Evolutionary conservation across 1,140 invertebrate genomes (phyloP).

Genomic region (Ctenoplectra terminalis): DNA sequence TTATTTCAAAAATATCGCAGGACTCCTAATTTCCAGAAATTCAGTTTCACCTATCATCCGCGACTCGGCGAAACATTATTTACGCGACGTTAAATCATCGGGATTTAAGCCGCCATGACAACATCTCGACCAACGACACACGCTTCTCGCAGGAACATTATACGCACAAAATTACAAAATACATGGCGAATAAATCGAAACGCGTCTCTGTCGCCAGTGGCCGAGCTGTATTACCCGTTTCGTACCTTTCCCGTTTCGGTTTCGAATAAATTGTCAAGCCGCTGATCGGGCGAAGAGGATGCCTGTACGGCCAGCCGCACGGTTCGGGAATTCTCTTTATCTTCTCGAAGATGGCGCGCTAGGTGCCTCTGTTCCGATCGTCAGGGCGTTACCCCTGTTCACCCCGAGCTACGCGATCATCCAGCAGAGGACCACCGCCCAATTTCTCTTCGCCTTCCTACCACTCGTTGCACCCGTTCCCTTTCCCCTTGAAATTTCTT

Average conservation of each 20-base stretch:
- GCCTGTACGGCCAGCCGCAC: conserved; percentile 42
- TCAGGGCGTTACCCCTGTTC: conserved; percentile 65
- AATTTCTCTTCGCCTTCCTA: conserved; percentile 64
- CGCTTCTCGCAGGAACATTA: not conserved
- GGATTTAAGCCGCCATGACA: not conserved
- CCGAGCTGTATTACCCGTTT: not conserved
- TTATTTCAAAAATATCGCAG: not conserved
- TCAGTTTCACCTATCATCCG: not conserved
- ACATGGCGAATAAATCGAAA: not conserved
- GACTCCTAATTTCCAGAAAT: not conserved
- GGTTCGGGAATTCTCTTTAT: conserved; percentile 65
- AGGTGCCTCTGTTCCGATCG: conserved; percentile 73
- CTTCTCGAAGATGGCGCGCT: conserved; percentile 77
- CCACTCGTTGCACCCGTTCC: conserved; percentile 21
- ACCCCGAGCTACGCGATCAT: conserved; percentile 49
- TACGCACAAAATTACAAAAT: not conserved
- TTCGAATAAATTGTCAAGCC: too few relatives aligned
- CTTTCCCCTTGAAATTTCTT: conserved; percentile 9
- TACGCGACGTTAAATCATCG: not conserved
- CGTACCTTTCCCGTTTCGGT: not conserved
- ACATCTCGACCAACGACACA: not conserved
- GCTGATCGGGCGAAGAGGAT: conserved; percentile 16
- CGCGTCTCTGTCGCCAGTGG: too few relatives aligned
- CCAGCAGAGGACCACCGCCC: conserved; percentile 69
- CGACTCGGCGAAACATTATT: not conserved